Evolutionary conservation across 1,140 invertebrate genomes (phyloP).

Genomic region (Meteorus sp.): DNA sequence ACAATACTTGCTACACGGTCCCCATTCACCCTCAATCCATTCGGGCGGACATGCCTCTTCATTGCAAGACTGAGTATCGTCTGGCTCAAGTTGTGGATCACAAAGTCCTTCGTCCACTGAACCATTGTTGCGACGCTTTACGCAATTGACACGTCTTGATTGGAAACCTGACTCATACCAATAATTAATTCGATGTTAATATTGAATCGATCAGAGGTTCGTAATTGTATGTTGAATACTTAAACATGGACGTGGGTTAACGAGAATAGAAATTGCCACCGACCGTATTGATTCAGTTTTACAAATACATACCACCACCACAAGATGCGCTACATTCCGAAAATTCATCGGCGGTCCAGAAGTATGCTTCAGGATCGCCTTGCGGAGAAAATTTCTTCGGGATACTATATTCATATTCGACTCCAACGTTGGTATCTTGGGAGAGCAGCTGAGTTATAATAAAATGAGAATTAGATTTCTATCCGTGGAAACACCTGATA

Average conservation of each 20-base stretch:
- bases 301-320: conserved; percentile 72
- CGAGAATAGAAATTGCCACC: too few species aligned
- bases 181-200: too few species aligned
- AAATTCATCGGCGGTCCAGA: conserved; percentile 80
- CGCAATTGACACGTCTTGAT: conserved; percentile 72
- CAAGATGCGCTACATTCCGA: conserved; percentile 79
- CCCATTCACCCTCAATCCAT: conserved; percentile 83
- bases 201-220: too few species aligned
- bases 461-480: background rate
- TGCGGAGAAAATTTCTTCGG: conserved; percentile 71
- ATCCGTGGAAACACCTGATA: too few species aligned
- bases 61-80: conserved; percentile 71
- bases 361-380: conserved; percentile 71
- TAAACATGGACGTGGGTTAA: too few species aligned
- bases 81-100: conserved; percentile 71
- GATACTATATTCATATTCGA: conserved; percentile 90
- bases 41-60: conserved; percentile 78
- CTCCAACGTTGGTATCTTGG: conserved; percentile 83
- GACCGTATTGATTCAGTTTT: conserved; percentile 28
- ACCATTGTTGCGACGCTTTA: conserved; percentile 68
- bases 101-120: conserved; percentile 76
- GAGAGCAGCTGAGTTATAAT: conserved; percentile 87
- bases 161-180: conserved; percentile 72
- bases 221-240: too few species aligned
- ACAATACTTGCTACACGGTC: conserved; percentile 79